phyloP scores from a whole-genome alignment of 2,113 vertebrate species.

The Amphiprion ocellaris region DNA sequence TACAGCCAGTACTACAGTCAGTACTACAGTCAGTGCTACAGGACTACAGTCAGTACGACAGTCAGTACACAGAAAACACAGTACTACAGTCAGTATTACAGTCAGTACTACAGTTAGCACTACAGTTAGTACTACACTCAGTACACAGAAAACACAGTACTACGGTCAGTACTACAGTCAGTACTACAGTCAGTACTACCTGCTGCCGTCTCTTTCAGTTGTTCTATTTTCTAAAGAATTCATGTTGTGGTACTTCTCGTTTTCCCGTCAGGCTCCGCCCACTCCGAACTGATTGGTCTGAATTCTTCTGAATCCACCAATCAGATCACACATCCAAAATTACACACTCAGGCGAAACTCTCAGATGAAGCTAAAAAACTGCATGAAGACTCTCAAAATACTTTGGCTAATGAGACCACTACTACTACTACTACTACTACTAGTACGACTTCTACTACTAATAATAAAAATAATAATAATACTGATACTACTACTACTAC shows the following conservation, averaged over 20 bases:
- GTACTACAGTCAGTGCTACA: too few relatives aligned
- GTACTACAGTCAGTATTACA: too few relatives aligned
- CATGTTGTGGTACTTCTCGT: constrained; percentile 26
- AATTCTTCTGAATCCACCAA: not conserved
- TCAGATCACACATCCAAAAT: not conserved
- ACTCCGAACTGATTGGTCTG: not conserved
- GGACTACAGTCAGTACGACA: too few relatives aligned
- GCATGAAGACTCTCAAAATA: too few relatives aligned
- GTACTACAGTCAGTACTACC: not conserved
- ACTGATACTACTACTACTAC: too few relatives aligned
- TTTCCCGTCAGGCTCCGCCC: constrained; percentile 37
- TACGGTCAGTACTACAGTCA: not conserved
- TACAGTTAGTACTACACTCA: not conserved
- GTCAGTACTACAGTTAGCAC: not conserved
- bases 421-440: too few relatives aligned
- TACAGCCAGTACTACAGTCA: too few relatives aligned
- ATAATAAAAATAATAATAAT: too few relatives aligned
- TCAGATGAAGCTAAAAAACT: not conserved
- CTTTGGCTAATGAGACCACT: too few relatives aligned
- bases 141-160: not conserved
- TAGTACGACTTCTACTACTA: too few relatives aligned
- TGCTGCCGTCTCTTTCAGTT: constrained; percentile 1
- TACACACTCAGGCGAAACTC: not conserved
- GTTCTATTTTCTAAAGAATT: not conserved
- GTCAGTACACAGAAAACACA: too few relatives aligned